These are phyloP conservation scores for Muschampia plurimacula DNA, from an alignment of 2,888 invertebrate species.

Conservation along the genomic window DNA sequence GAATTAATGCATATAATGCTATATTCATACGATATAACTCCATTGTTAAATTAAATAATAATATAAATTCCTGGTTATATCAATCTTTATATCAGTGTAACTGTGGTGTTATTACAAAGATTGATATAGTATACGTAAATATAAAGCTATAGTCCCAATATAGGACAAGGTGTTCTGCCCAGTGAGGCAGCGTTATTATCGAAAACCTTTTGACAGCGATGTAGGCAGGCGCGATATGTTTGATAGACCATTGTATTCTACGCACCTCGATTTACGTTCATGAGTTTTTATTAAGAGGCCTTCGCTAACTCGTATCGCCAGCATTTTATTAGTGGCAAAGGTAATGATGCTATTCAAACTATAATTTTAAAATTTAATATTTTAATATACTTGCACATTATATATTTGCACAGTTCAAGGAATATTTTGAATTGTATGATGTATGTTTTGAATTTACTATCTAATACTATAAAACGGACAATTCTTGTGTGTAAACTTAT, in stretches of 20 bases:
- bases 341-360: constrained; percentile 20
- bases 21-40: too few relatives aligned
- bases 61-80: too few relatives aligned
- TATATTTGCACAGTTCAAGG: constrained; percentile 36
- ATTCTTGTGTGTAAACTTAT: background rate
- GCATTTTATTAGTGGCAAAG: constrained; percentile 26
- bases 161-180: constrained; percentile 42
- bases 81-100: too few relatives aligned
- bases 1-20: too few relatives aligned
- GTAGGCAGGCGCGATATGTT: constrained; percentile 42
- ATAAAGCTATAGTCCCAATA: constrained; percentile 16
- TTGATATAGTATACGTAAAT: too few relatives aligned
- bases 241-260: constrained; percentile 56
- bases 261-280: constrained; percentile 47
- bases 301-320: constrained; percentile 20
- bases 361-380: constrained; percentile 11
- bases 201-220: constrained; percentile 44
- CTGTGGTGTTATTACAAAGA: too few relatives aligned
- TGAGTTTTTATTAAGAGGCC: constrained; percentile 44
- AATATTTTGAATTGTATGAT: background rate
- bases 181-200: constrained; percentile 30
- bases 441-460: background rate
- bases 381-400: background rate
- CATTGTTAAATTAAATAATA: too few relatives aligned
- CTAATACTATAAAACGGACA: background rate